Conservation (phyloP, 2,113 vertebrate species). For the Paradoxurus hermaphroditus region DNA sequence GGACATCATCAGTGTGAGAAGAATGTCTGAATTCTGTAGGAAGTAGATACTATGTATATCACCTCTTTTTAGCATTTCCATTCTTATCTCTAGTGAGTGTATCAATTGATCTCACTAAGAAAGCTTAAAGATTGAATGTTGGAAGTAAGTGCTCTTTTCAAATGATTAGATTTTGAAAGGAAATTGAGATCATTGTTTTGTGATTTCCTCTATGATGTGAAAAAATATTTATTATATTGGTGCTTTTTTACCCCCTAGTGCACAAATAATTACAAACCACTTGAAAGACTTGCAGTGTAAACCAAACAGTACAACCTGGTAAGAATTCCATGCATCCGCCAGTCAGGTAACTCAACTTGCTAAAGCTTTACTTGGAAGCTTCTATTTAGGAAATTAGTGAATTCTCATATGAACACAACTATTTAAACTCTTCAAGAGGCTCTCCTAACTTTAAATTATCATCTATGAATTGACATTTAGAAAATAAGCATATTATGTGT, state of each 20-base stretch:
- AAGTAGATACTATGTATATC: not conserved
- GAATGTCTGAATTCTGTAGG: conserved; percentile 38
- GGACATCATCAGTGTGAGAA: conserved; percentile 14
- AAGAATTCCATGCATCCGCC: conserved; percentile 30
- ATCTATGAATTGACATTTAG: conserved; percentile 66
- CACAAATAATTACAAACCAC: conserved; percentile 53
- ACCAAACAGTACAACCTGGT: not conserved
- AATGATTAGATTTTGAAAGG: conserved; percentile 55
- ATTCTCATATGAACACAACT: conserved; percentile 55
- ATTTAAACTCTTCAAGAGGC: conserved; percentile 53
- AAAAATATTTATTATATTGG: conserved; percentile 58
- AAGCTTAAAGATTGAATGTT: conserved; percentile 40
- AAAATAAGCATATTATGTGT: conserved; percentile 60
- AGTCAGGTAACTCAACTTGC: conserved; percentile 50
- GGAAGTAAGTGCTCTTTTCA: conserved; percentile 40
- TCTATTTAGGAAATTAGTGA: conserved; percentile 50
- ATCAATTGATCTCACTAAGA: conserved; percentile 48
- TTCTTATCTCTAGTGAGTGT: conserved; percentile 26
- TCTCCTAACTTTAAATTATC: conserved; percentile 62
- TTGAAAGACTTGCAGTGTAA: conserved; percentile 56
- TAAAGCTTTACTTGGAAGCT: conserved; percentile 42
- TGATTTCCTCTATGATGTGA: conserved; percentile 67
- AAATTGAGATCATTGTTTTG: conserved; percentile 54
- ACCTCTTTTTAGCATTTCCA: conserved; percentile 47
- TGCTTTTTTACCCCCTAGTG: conserved; percentile 47